Base-by-base conservation (phyloP, 2,797 vertebrate species). In the Selene dorsalis region DNA sequence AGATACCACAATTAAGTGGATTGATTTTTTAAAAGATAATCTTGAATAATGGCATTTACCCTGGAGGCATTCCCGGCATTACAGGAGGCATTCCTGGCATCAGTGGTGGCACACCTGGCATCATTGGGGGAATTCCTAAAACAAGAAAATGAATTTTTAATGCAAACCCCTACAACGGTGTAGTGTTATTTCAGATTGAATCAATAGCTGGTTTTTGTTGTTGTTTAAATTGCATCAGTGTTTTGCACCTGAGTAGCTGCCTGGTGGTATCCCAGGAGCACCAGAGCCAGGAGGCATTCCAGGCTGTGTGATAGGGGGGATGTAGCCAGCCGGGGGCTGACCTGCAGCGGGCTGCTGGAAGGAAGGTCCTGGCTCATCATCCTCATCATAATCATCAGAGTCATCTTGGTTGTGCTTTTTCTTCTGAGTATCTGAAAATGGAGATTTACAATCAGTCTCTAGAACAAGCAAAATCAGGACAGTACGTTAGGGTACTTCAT, bases 61-160 rank as follows among this genome's bases (percentile, higher is more conserved):
- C 96, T 80, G 95, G 97, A 69, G 95, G 97, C 96, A 98, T 97
- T 70, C 96, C 97, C 87, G 96, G 96, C 94, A 98, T 97, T 59
- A 95, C 94, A 30, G 96, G 96, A 71, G 96, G 97, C 93, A 98
- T 96, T 78, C 97, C 96, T 71, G 96, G 96, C 95, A 98, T 98
- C 94, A 98, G 87, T 14, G 96, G 96, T 56, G 96, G 97, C 83
- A 97, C 96, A 83, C 96, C 95, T 35, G 96, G 95, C 96, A 98
- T 97, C 94, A 98, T 94, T 1, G 95, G 96, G 60, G 96, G 97
- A 93, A 98, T 97, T 89, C 96, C 97, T 98, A 73, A 24, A 83
- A 66, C 35, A 72, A 66, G 48, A 2, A 55, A 10, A 52, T 32
- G 1, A 0, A 45, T 13, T 77, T 56, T 38, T 43, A 26, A n/a